Evolutionary conservation across 2,113 vertebrate genomes (phyloP), one percentile per base, ranked within the genome.

Genomic region (Microcebus jonahi): DNA sequence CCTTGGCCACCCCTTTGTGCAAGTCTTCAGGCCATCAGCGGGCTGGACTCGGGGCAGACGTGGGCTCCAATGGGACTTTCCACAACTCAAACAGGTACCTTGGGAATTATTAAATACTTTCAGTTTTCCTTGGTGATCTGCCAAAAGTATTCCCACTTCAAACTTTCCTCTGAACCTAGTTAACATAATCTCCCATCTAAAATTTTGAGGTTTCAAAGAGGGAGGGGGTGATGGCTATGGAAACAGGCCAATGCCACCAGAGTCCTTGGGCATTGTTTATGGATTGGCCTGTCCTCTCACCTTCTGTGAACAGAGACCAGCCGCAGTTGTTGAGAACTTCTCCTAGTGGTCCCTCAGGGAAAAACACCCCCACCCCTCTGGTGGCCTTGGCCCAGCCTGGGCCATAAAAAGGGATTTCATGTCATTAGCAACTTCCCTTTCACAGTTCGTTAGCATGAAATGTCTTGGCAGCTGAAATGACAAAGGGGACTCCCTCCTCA

Each of bases 391-490:
- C 77, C 91, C 68, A 94, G 68, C 50, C 45, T 34, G 77, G 31
- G 91, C 88, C 67, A 85, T 97, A 95, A 96, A 97, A 94, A 91
- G 85, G 91, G 90, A 95, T 95, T 96, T 97, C 85, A 21, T 90
- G 85, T 94, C 94, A 96, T 96, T 96, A 95, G 73, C 14, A 31
- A 96, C 96, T 95, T 98, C 82, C 94, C 88, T 77, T 97, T 97
- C 94, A 94, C 95, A 97, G 95, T 92, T 96, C n/a, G 14, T 97
- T 94, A 94, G 92, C 81, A 71, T 96, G 96, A 96, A 94, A 92
- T 87, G 85, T 93, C 96, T 95, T 95, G 96, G 95, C 97, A 95
- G 88, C 92, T 96, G 97, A 89, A 87, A 91, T 97, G 97, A 93
- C 71, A 94, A 71, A 80, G 92, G 85, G 79, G 94, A 94, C 92